Conservation (phyloP, 2,113 vertebrate species). For the Clarias gariepinus region DNA sequence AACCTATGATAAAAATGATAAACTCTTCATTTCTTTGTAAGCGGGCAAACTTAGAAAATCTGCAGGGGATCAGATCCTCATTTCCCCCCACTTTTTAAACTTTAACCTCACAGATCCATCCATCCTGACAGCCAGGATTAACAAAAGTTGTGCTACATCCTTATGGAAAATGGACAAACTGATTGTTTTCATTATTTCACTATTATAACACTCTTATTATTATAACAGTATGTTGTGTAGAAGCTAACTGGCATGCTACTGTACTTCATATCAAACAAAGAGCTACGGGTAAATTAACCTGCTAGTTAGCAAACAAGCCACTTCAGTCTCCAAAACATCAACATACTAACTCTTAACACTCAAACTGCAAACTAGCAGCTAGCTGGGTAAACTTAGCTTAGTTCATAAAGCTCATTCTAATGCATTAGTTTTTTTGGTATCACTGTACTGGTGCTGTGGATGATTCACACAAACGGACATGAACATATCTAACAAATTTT, state of each 20-base stretch:
- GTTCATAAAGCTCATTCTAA: not conserved
- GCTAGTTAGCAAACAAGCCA: not conserved
- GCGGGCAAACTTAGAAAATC: too few species aligned
- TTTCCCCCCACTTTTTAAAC: not conserved
- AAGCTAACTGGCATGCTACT: not conserved
- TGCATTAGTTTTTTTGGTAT: not conserved
- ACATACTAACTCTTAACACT: not conserved
- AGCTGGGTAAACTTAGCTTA: not conserved
- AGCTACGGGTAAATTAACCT: not conserved
- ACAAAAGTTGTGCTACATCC: not conserved
- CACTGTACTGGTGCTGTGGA: not conserved
- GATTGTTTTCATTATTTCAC: too few species aligned
- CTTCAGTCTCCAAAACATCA: not conserved
- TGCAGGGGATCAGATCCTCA: too few species aligned
- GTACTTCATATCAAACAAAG: not conserved
- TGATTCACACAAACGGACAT: not conserved
- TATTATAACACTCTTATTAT: not conserved
- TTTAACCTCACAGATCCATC: not conserved
- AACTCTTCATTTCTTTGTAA: too few species aligned
- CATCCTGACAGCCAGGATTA: not conserved
- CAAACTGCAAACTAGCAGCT: not conserved
- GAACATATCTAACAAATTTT: not conserved
- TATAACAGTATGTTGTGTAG: not conserved
- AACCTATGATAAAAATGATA: too few species aligned
- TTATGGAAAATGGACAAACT: not conserved